Evolutionary conservation across 1,140 invertebrate genomes (phyloP), one percentile per base, ranked within the genome.

Genomic region (Drosophila parabipectinata): DNA sequence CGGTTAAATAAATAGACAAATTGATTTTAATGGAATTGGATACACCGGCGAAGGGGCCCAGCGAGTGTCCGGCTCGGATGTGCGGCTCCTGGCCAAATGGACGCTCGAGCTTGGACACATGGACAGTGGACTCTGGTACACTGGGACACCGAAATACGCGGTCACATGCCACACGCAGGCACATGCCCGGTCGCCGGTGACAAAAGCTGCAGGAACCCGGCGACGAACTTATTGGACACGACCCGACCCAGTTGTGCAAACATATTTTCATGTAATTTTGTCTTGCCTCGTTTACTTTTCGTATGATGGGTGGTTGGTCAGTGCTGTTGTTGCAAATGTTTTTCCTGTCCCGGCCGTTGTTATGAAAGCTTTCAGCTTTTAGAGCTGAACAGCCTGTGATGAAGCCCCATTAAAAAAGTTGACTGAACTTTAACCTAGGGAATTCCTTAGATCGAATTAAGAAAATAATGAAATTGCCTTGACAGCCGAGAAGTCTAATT

Each of bases 1-100:
- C 83, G 79, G 83, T 77, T 83, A 87, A 88, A 88, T 87, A 87
- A 87, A 87, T 88, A 87, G 83, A 87, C 83, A 88, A 87, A 87
- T 88, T 87, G 83, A 88, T 83, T 87, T 87, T 83, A 87, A 88
- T 87, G 83, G 83, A 88, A 88, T 87, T 87, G 83, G 79, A 87
- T 79, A 88, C 62, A 76, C 56, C 21, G 52, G 66, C 50, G 48
- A 62, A 72, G 59, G 14, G 69, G 32, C 28, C 48, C 48, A 48
- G 48, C 45, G 44, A 69, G 53, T 41, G 60, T 15, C 28, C 53
- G 72, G 53, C 48, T 75, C 39, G 53, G 60, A 74, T 53, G 72
- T 75, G 58, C 58, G 47, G 52, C 32, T 52, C 66, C 41, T 32
- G 66, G 45, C n/a, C 62, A 66, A 28, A 41, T 14, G 56, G 45